Evolutionary conservation across 2,888 invertebrate species (phyloP), one percentile per base, ranked within the genome.

Genomic region (Crematogaster levior): DNA sequence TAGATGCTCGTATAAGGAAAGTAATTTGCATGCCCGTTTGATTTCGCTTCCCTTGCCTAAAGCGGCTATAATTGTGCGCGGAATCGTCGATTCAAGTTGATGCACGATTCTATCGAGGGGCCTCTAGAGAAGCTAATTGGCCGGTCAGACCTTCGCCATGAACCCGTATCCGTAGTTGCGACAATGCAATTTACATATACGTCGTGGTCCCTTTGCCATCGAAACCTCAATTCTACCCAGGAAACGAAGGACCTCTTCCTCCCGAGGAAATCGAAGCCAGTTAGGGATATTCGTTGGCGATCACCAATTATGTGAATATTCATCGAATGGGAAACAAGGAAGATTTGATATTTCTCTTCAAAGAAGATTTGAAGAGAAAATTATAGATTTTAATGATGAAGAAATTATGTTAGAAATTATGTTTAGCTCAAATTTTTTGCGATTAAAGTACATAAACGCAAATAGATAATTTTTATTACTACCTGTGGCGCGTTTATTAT

Each of bases 61-160:
- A 48, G 18, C n/a, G 40, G 43, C 43, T 56, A 56, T 70, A 66
- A 83, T 81, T 73, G 81, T n/a, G 66, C 74, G 74, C 66, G 82
- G 70, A 46, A 85, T 86, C 88, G 75, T 46, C 82, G 87, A 87
- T 89, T 88, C 86, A 86, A 86, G 84, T 88, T 88, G 75, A 88
- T 81, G 84, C 83, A 86, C 85, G 84, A 89, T 91, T 91, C 85
- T 85, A 90, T 91, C 87, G 85, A 93, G 91, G 84, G 90, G 84
- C 86, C 90, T 79, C 43, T 92, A 90, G 86, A 91, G 86, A 91
- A 89, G 84, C 90, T 92, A 92, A 92, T 92, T 92, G 92, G 91
- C 91, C 89, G 92, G 91, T 88, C 90, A 90, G 91, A 89, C 90
- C 90, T 91, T 89, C 87, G 80, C 48, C 63, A 66, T 15, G 66